These are phyloP conservation scores for Latrodectus elegans DNA, from an alignment of 2,888 invertebrate genomes.

Conservation along the genomic window DNA sequence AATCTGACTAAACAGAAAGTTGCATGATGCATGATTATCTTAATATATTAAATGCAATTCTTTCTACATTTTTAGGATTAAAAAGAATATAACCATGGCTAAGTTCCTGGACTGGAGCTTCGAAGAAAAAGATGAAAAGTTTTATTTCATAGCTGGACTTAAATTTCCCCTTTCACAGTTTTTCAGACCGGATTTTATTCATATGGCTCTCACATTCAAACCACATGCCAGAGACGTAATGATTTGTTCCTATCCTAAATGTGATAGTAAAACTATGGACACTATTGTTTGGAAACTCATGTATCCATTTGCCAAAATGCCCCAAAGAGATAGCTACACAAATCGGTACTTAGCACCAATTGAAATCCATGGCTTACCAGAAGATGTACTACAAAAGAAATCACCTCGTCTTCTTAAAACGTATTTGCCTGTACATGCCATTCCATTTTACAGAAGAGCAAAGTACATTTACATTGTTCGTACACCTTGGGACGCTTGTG, in stretches of 20 bases:
- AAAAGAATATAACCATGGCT: slow-evolving; percentile 4
- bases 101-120: background rate
- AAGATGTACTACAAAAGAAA: background rate
- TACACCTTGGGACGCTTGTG: slow-evolving; percentile 36
- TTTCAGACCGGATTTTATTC: slow-evolving; percentile 3
- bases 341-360: slow-evolving; percentile 33
- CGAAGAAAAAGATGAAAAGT: slow-evolving; percentile 20
- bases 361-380: slow-evolving; percentile 20
- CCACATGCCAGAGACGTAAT: slow-evolving; percentile 30
- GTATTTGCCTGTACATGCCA: slow-evolving; percentile 20
- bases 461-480: slow-evolving; percentile 54
- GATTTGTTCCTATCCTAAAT: slow-evolving; percentile 46
- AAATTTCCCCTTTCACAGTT: slow-evolving; percentile 22
- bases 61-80: too few species aligned
- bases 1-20: too few species aligned
- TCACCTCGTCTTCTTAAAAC: slow-evolving; percentile 44
- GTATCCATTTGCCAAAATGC: slow-evolving; percentile 4
- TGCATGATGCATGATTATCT: too few species aligned
- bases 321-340: background rate
- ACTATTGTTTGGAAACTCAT: slow-evolving; percentile 41
- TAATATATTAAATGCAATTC: too few species aligned
- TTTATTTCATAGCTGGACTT: slow-evolving; percentile 15
- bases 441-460: slow-evolving; percentile 29
- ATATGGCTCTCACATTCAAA: slow-evolving; percentile 1
- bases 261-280: slow-evolving; percentile 35